A percentile compares a stretch with the other conserved stretches of the same genome.
Conservation (phyloP, 2,888 invertebrate species). For the Adelphocoris suturalis region DNA sequence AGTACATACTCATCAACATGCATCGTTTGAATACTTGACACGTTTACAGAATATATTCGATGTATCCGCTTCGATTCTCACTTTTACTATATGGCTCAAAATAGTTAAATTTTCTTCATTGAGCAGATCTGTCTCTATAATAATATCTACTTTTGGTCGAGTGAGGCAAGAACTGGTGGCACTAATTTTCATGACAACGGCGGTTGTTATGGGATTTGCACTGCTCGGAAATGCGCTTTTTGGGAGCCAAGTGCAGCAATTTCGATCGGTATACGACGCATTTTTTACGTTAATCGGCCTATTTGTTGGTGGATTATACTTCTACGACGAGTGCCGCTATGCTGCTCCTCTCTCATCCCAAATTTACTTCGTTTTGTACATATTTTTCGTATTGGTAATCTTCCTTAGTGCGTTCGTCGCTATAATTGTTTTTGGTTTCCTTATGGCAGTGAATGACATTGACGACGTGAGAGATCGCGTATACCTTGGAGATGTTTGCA, state of each 20-base stretch:
- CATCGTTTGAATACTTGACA: conserved; percentile 37
- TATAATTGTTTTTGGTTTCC: conserved; percentile 51
- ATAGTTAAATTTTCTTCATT: conserved; percentile 53
- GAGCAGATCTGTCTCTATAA: background rate
- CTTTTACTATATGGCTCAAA: conserved; percentile 47
- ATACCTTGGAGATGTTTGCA: conserved; percentile 53
- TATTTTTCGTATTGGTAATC: conserved; percentile 31
- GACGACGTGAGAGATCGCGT: conserved; percentile 26
- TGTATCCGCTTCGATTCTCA: conserved; percentile 8
- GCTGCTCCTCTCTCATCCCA: background rate
- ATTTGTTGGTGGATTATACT: conserved; percentile 50
- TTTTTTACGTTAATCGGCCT: conserved; percentile 46
- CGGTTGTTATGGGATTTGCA: conserved; percentile 36
- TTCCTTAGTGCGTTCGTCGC: conserved; percentile 54
- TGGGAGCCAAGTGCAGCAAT: conserved; percentile 43
- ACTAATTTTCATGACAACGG: background rate
- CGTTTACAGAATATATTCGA: conserved; percentile 17
- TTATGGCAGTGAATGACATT: conserved; percentile 26
- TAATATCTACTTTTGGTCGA: conserved; percentile 30
- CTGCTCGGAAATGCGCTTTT: conserved; percentile 27
- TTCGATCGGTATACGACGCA: background rate
- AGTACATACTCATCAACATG: conserved; percentile 6
- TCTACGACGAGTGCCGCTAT: conserved; percentile 41
- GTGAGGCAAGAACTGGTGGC: conserved; percentile 39
- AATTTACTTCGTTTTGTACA: conserved; percentile 47